Percentiles rank a stretch among this genome's conserved stretches.
phyloP scores from a whole-genome alignment of 2,797 vertebrate species.

The Botia almorhae region DNA sequence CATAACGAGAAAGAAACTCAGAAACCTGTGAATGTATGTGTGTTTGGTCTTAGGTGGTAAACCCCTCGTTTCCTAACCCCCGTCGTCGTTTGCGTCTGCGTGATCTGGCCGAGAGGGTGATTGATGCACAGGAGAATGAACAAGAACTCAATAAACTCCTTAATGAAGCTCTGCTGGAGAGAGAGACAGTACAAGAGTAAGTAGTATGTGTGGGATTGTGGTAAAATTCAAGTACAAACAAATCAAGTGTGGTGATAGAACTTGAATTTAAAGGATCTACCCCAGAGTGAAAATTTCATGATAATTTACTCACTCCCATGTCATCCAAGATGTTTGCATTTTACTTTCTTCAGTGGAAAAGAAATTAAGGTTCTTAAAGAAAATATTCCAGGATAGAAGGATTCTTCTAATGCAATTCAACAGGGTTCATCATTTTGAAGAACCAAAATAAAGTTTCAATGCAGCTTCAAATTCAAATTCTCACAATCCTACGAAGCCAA shows the following conservation, averaged over 20 bases:
- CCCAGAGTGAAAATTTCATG: too few relatives aligned
- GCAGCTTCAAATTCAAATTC: too few relatives aligned
- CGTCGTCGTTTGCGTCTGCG: slow-evolving; percentile 87
- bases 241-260: neutral
- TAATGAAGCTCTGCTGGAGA: slow-evolving; percentile 90
- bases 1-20: neutral
- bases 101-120: slow-evolving; percentile 90
- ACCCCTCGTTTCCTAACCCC: slow-evolving; percentile 93
- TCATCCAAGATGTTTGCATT: too few relatives aligned
- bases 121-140: slow-evolving; percentile 91
- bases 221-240: neutral
- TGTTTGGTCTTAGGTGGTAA: slow-evolving; percentile 81
- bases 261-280: too few relatives aligned
- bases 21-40: slow-evolving; percentile 3
- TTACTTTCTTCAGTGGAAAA: too few relatives aligned
- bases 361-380: too few relatives aligned
- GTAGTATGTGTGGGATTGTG: slow-evolving; percentile 56
- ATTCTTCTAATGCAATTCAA: too few relatives aligned
- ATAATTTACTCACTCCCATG: too few relatives aligned
- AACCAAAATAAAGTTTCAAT: too few relatives aligned
- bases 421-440: too few relatives aligned
- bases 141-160: slow-evolving; percentile 94
- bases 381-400: too few relatives aligned
- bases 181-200: slow-evolving; percentile 92
- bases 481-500: too few relatives aligned